phyloP scores from a whole-genome alignment of 2,888 invertebrate species.

The Epicampocera succincta region DNA sequence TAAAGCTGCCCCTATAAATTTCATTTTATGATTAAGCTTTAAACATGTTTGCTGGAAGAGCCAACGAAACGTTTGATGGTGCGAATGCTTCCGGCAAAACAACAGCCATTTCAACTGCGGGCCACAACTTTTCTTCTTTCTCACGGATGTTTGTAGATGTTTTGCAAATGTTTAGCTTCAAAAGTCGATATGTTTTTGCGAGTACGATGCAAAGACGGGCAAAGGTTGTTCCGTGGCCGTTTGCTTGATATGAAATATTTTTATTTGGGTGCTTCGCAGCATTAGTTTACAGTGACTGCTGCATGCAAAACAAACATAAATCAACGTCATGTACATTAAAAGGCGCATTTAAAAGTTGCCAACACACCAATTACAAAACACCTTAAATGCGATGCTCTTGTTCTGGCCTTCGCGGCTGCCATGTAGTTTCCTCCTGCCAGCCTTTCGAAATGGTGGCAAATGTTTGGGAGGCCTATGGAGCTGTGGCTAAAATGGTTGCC shows the following conservation, averaged over 20 bases:
- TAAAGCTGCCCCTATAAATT: constrained; percentile 51
- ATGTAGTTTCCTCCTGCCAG: not conserved
- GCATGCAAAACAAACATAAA: constrained; percentile 78
- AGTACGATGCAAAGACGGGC: constrained; percentile 19
- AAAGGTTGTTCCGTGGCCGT: constrained; percentile 65
- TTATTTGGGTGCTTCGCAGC: constrained; percentile 38
- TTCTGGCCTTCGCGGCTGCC: not conserved
- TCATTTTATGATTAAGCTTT: constrained; percentile 55
- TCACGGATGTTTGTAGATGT: constrained; percentile 18
- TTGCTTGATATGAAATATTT: constrained; percentile 57
- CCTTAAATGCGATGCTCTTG: constrained; percentile 11
- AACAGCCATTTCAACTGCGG: constrained; percentile 25
- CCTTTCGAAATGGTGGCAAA: no score
- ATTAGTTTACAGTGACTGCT: constrained; percentile 59
- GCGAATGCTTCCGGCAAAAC: not conserved
- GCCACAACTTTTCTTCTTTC: constrained; percentile 16
- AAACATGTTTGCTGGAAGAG: constrained; percentile 17
- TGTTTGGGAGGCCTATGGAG: not conserved
- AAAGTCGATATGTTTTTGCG: constrained; percentile 18
- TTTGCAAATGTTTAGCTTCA: constrained; percentile 15
- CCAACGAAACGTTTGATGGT: constrained; percentile 19
- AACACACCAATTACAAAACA: constrained; percentile 66
- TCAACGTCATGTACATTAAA: constrained; percentile 80
- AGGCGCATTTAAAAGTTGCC: constrained; percentile 69
- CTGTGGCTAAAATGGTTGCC: constrained; percentile 19